Evolutionary conservation across 2,888 invertebrate genomes (phyloP), one percentile per base, ranked within the genome.

Genomic region (Nemotelus nigrinus): DNA sequence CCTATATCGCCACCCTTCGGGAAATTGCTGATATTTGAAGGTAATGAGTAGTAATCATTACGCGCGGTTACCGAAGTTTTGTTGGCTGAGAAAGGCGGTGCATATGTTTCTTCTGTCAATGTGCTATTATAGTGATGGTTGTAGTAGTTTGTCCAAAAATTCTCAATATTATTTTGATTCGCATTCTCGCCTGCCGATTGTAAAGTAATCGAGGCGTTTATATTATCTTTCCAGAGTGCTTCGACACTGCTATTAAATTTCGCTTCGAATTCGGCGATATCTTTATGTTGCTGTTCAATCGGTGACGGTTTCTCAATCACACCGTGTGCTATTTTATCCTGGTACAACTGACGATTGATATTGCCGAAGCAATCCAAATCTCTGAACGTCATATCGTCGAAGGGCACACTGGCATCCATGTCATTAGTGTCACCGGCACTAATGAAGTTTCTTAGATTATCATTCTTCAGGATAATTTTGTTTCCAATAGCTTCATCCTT

Each of bases 241-340:
- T 92, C 92, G 80, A 92, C 89, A 84, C 90, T 91, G 81, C 90
- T 89, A 84, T 92, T 90, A 84, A 92, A 92, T 85, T 92, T 92
- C 5, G 92, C 84, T 80, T 84, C 83, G 65, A 85, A 83, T 77
- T 83, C 82, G 60, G 82, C 83, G 80, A 84, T 83, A 81, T 84
- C 83, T n/a, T 82, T 81, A 72, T 82, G 82, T 60, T 83, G 77
- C 41, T 65, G 44, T 25, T 64, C 25, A 50, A 63, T 39, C n/a
- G 47, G 39, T 47, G 41, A 58, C 45, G 76, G 55, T 25, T 55
- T 55, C 8, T 41, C 55, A 43, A n/a, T 75, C 43, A 64, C 65
- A 71, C 44, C 65, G 58, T 74, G 81, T 43, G 82, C 81, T 55
- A 80, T 78, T 70, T 83, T 82, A 71, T 82, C 82, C 75, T 82